phyloP scores from a whole-genome alignment of 2,888 invertebrate species.

The Byasa hedistus region DNA sequence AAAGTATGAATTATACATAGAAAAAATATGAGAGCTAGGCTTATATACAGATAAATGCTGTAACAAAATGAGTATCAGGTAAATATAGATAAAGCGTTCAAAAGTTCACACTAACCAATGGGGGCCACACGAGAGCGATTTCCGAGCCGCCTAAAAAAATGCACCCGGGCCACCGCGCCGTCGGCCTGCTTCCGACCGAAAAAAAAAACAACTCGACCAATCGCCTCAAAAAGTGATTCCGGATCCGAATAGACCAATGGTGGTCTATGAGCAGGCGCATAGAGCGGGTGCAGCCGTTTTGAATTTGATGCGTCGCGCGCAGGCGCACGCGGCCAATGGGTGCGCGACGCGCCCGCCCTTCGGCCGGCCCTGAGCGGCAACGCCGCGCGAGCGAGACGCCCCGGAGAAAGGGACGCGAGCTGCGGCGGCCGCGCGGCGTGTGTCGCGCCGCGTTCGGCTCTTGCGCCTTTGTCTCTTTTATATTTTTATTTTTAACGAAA shows the following conservation, averaged over 20 bases:
- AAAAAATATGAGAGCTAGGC: neutral
- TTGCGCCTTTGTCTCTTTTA: slow-evolving; percentile 10
- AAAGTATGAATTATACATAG: slow-evolving; percentile 15
- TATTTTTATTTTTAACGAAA: slow-evolving; percentile 14
- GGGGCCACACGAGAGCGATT: slow-evolving; percentile 28
- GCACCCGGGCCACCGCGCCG: slow-evolving; percentile 33
- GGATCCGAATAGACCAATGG: slow-evolving; percentile 50
- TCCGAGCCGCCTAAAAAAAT: slow-evolving; percentile 28
- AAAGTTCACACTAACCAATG: slow-evolving; percentile 21
- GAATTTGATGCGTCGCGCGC: slow-evolving; percentile 38
- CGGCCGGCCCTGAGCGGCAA: slow-evolving; percentile 29
- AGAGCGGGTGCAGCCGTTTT: slow-evolving; percentile 38
- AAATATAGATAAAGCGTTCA: slow-evolving; percentile 24
- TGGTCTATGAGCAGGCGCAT: slow-evolving; percentile 44
- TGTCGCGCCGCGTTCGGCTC: slow-evolving; percentile 16
- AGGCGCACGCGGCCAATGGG: slow-evolving; percentile 37
- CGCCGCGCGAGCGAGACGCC: slow-evolving; percentile 27
- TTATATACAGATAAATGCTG: slow-evolving; percentile 18
- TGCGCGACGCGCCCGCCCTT: slow-evolving; percentile 39
- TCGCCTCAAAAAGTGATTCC: slow-evolving; percentile 35
- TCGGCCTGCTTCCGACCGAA: slow-evolving; percentile 14
- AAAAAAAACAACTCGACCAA: slow-evolving; percentile 33
- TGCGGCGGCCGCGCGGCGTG: slow-evolving; percentile 3
- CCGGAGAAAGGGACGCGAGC: slow-evolving; percentile 19
- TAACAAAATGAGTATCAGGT: slow-evolving; percentile 18